These are phyloP conservation scores for Mystacides longicornis DNA, from an alignment of 2,888 invertebrate genomes.

Conservation along the genomic window DNA sequence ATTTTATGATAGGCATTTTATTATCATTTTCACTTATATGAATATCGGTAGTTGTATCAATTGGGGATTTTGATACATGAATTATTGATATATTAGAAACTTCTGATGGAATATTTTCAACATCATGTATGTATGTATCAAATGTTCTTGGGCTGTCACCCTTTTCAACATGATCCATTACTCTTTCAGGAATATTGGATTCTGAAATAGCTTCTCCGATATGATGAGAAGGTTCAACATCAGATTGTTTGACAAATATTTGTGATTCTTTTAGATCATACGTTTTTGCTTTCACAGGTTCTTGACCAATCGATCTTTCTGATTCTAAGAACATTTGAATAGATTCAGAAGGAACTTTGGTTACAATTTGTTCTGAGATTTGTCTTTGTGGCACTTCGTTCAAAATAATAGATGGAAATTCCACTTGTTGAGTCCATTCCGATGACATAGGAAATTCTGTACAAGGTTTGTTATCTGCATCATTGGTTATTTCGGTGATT, in stretches of 20 bases:
- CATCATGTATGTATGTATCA: too few relatives aligned
- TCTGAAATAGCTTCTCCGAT: too few relatives aligned
- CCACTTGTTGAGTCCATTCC: too few relatives aligned
- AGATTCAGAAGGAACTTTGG: not conserved
- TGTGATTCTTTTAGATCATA: not conserved
- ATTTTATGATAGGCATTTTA: too few relatives aligned
- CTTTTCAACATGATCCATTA: not conserved
- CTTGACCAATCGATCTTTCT: constrained; percentile 19
- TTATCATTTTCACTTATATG: too few relatives aligned
- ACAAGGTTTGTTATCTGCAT: not conserved
- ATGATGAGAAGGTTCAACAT: not conserved
- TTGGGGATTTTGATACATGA: too few relatives aligned
- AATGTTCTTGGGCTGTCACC: too few relatives aligned
- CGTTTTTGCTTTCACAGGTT: not conserved
- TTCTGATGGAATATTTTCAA: too few relatives aligned
- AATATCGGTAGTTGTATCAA: too few relatives aligned
- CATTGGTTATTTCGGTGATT: not conserved
- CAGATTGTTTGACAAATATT: not conserved
- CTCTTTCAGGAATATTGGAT: not conserved
- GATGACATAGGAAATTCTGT: too few relatives aligned
- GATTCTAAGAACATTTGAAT: constrained; percentile 17
- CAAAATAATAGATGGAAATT: too few relatives aligned
- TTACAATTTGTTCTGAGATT: not conserved
- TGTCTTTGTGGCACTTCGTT: not conserved
- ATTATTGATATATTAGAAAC: too few relatives aligned